phyloP scores from a whole-genome alignment of 2,113 vertebrate species.

The Eira barbara region DNA sequence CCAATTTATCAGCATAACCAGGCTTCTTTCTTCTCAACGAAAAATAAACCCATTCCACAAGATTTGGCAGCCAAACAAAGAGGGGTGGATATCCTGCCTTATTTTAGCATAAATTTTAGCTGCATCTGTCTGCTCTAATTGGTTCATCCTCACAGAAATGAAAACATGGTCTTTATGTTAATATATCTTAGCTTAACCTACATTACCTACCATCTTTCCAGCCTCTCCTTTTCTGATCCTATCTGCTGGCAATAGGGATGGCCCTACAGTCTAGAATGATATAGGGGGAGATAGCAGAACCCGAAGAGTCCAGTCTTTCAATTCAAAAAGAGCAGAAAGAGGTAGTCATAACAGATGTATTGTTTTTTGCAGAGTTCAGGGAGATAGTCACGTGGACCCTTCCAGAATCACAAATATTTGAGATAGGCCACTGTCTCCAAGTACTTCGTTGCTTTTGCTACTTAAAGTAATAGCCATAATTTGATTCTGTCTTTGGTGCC shows the following conservation, averaged over 20 bases:
- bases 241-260: slow-evolving; percentile 78
- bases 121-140: slow-evolving; percentile 33
- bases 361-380: slow-evolving; percentile 27
- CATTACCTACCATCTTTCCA: slow-evolving; percentile 62
- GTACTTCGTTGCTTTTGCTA: slow-evolving; percentile 1
- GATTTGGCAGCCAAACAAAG: slow-evolving; percentile 31
- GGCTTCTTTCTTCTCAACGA: slow-evolving; percentile 30
- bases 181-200: neutral
- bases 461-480: slow-evolving; percentile 4
- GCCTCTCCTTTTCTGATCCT: slow-evolving; percentile 56
- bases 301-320: slow-evolving; percentile 70
- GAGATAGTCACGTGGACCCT: slow-evolving; percentile 1
- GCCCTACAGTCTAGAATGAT: slow-evolving; percentile 74
- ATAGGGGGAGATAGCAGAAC: slow-evolving; percentile 78
- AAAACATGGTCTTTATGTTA: slow-evolving; percentile 12
- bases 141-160: slow-evolving; percentile 36
- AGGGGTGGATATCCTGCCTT: neutral
- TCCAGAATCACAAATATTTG: slow-evolving; percentile 21
- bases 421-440: neutral
- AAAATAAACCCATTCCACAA: neutral
- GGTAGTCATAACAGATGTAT: neutral
- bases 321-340: slow-evolving; percentile 37
- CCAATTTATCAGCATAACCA: neutral
- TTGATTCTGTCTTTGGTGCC: slow-evolving; percentile 44
- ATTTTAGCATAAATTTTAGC: neutral